Percentiles rank a stretch among this genome's conserved stretches.
Evolutionary conservation across 2,797 vertebrate genomes (phyloP).

Genomic region (Alcedo quadribrachys): DNA sequence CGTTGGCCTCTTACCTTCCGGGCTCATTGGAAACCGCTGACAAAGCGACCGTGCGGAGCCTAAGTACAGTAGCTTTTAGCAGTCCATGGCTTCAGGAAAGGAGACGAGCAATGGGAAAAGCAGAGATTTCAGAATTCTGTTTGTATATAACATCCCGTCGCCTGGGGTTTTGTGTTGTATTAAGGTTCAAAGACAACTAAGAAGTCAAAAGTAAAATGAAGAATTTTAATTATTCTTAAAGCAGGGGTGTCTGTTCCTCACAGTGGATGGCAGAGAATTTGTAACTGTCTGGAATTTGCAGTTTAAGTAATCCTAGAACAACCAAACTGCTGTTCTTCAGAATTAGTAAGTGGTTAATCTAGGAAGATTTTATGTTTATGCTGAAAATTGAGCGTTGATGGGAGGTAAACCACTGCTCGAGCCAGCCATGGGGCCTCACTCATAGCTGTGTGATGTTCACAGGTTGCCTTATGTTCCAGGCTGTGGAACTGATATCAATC

Average conservation of each 20-base stretch:
- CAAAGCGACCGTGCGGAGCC: neutral
- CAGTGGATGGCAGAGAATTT: neutral
- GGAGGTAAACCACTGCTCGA: neutral
- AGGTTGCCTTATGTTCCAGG: neutral
- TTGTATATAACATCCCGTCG: rapidly evolving
- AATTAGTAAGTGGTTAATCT: neutral
- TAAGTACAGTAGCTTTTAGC: neutral
- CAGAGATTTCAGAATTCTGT: neutral
- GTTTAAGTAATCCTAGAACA: neutral
- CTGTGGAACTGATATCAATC: neutral
- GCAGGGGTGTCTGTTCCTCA: neutral
- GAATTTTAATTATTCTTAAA: neutral
- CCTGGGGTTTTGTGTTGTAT: neutral
- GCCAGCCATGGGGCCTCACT: neutral
- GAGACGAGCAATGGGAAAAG: neutral
- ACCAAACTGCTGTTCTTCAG: neutral
- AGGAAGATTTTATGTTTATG: neutral
- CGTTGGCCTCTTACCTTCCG: neutral
- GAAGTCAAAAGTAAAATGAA: neutral
- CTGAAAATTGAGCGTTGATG: neutral
- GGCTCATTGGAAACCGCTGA: neutral
- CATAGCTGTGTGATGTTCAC: neutral
- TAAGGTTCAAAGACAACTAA: neutral
- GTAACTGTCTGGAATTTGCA: neutral
- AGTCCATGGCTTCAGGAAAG: rapidly evolving